Evolutionary conservation across 1,140 invertebrate species (phyloP).

Genomic region (Venustaconcha ellipsiformis): DNA sequence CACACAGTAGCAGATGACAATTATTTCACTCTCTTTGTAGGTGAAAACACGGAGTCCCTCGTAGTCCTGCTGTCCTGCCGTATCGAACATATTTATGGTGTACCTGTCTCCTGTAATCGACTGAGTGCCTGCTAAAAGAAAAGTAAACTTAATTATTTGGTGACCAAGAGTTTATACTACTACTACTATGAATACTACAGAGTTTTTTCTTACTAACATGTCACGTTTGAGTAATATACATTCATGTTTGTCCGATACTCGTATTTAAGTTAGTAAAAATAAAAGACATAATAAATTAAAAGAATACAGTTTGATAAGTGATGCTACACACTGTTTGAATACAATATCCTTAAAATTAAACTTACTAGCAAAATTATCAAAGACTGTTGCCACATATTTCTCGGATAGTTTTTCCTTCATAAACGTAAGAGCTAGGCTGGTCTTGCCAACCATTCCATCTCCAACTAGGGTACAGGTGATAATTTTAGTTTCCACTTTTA

Average conservation of each 20-base stretch:
- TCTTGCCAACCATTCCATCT: constrained; percentile 27
- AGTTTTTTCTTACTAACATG: no score
- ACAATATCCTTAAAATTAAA: background rate
- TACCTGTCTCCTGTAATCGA: constrained; percentile 11
- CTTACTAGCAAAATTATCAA: constrained; percentile 32
- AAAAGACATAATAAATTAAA: no score
- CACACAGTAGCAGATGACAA: constrained; percentile 98
- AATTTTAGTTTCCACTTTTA: constrained; percentile 2
- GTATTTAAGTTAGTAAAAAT: no score
- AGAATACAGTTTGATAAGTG: no score
- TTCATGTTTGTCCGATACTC: no score
- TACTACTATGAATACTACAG: background rate
- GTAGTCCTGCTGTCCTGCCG: constrained; percentile 27
- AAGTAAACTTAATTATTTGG: background rate
- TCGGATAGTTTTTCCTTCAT: constrained; percentile 1
- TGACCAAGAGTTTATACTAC: background rate
- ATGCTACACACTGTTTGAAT: no score
- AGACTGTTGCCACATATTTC: constrained; percentile 19
- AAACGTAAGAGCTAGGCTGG: constrained; percentile 14
- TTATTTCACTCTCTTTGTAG: constrained; percentile 80
- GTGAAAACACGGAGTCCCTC: constrained; percentile 21
- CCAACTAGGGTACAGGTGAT: constrained; percentile 17
- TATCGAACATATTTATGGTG: constrained; percentile 23
- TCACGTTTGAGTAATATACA: no score
- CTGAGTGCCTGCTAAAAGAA: constrained; percentile 13